A percentile compares a stretch with the other conserved stretches of the same genome.
phyloP scores from a whole-genome alignment of 2,888 invertebrate species.

The Gnatocerus cornutus region DNA sequence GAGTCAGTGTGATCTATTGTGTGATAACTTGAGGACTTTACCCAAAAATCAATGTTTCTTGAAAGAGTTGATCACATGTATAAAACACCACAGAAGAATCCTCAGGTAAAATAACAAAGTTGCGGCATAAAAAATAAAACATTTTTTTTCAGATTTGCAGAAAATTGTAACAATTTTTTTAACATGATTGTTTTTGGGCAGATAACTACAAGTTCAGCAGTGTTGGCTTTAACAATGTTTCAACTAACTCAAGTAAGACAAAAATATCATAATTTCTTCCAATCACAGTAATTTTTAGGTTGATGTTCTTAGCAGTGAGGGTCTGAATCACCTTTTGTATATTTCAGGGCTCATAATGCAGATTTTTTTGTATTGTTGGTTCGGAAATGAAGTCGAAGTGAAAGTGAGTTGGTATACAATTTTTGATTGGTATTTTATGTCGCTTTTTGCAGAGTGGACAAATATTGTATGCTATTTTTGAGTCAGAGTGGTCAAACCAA shows the following conservation, averaged over 20 bases:
- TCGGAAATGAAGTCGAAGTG: neutral
- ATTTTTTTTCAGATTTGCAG: slow-evolving; percentile 8
- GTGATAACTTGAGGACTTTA: neutral
- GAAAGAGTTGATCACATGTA: neutral
- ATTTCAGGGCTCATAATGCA: neutral
- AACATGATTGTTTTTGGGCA: slow-evolving; percentile 1
- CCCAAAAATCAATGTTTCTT: neutral
- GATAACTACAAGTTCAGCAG: neutral
- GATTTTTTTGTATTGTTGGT: neutral
- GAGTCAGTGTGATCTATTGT: slow-evolving; percentile 13
- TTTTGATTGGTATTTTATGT: neutral
- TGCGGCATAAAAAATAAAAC: neutral
- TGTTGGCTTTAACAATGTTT: neutral
- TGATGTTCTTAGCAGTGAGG: neutral
- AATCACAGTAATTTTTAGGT: neutral
- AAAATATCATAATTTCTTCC: neutral
- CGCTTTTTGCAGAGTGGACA: neutral
- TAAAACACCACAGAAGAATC: neutral
- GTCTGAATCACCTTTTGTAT: neutral
- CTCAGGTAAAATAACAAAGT: neutral
- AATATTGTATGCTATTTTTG: slow-evolving; percentile 4
- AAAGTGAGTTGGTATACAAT: neutral
- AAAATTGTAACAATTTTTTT: slow-evolving; percentile 6
- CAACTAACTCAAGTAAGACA: neutral
- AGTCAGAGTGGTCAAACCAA: neutral